Evolutionary conservation across 2,797 vertebrate species (phyloP), one percentile per base, ranked within the genome.

Genomic region (Ciconia nigra): DNA sequence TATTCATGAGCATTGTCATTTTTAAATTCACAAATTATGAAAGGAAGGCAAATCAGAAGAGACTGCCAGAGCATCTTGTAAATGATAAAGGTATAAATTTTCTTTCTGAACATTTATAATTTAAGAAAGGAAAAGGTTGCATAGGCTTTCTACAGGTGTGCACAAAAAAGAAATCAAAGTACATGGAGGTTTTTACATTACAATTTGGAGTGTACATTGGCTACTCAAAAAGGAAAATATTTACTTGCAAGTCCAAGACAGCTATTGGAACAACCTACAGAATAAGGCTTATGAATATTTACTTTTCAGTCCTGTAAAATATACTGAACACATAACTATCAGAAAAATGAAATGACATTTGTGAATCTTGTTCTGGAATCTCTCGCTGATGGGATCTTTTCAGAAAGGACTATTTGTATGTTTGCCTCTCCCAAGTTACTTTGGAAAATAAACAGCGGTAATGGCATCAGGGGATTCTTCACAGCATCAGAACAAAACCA

Each of bases 131-230:
- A 96, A 89, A 88, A 91, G 86, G 89, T 98, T 98, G 98, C 98
- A 98, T 98, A 98, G 98, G 91, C 95, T 94, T 97, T 92, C 96
- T 97, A 97, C 88, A 96, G 95, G 95, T 95, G 92, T 95, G 92
- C 97, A 94, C 86, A 58, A 87, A 90, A 70, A 78, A 70, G 76
- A 66, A 26, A 73, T 1, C 71, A 15, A 72, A 94, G 65, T 93
- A 97, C 93, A 94, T 88, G 83, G 89, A 80, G 49, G 91, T 62
- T 90, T 89, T 92, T 92, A 93, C 96, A 89, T 97, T 96, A 97
- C 94, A 93, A 79, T 93, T 80, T 79, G 49, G 47, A 96, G 90
- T 82, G 94, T 95, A 95, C 70, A 87, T 33, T 3, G 29, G 88
- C 97, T 96, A 97, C 88, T 94, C 79, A 88, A 86, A 91, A 96